A percentile compares a stretch with the other conserved stretches of the same genome.
phyloP scores from a whole-genome alignment of 1,140 invertebrate genomes.

The Delia radicum region DNA sequence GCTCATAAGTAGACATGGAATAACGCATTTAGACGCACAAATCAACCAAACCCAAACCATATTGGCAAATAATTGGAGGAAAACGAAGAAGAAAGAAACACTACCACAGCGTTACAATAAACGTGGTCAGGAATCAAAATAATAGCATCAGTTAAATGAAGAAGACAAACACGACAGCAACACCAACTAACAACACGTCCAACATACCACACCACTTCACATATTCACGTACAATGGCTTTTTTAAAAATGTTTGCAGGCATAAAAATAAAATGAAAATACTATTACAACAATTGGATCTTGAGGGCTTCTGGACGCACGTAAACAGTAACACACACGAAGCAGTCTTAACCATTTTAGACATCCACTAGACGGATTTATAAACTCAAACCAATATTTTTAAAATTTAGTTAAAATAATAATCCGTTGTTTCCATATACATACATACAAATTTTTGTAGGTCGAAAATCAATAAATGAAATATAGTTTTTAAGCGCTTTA shows the following conservation, averaged over 20 bases:
- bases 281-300: not conserved
- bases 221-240: not conserved
- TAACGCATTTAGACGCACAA: slow-evolving; percentile 4
- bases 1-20: not conserved
- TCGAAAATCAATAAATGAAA: not conserved
- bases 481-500: too few relatives aligned
- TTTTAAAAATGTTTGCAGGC: not conserved
- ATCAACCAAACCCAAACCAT: not conserved
- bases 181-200: not conserved
- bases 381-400: not conserved
- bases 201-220: not conserved
- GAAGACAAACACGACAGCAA: not conserved
- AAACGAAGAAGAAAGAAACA: not conserved
- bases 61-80: not conserved
- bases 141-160: not conserved
- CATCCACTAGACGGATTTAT: not conserved
- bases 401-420: not conserved
- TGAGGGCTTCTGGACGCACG: not conserved
- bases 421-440: too few relatives aligned
- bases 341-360: not conserved
- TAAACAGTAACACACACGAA: not conserved
- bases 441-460: not conserved
- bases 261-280: too few relatives aligned
- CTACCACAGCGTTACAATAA: slow-evolving; percentile 2
- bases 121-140: slow-evolving; percentile 22